Percentiles rank a stretch among this genome's conserved stretches.
phyloP scores from a whole-genome alignment of 2,113 vertebrate species.

The Apeltes quadracus region DNA sequence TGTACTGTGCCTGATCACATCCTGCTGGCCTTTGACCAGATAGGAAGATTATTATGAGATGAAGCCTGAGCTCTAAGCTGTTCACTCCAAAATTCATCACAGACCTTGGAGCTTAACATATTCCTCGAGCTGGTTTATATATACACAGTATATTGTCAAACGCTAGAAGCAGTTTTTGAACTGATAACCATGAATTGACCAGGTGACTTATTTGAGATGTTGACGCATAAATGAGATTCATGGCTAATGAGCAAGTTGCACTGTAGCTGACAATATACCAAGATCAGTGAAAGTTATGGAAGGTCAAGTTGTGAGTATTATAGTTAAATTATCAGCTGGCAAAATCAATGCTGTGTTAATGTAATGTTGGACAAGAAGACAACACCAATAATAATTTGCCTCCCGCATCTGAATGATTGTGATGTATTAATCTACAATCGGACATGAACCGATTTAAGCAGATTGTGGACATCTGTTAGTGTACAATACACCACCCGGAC shows the following conservation, averaged over 20 bases:
- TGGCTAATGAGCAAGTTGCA: no score
- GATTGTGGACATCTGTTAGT: not conserved
- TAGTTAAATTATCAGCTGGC: no score
- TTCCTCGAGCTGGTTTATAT: not conserved
- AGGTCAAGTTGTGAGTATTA: no score
- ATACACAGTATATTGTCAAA: not conserved
- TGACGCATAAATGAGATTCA: no score
- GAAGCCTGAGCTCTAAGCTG: not conserved
- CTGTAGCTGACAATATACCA: no score
- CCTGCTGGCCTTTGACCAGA: slow-evolving; percentile 3
- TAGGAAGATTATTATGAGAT: slow-evolving; percentile 23
- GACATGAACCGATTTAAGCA: not conserved
- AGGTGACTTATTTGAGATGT: no score
- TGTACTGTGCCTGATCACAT: not conserved
- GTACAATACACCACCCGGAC: not conserved
- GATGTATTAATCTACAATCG: not conserved
- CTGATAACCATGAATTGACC: not conserved
- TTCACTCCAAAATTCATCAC: no score
- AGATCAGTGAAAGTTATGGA: no score
- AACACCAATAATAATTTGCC: no score
- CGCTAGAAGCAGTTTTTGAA: not conserved
- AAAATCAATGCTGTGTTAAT: not conserved
- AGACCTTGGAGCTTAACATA: not conserved
- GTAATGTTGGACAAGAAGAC: not conserved
- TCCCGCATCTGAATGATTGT: not conserved